A percentile compares a stretch with the other conserved stretches of the same genome.
These are phyloP conservation scores for Burhinus oedicnemus DNA, from an alignment of 2,113 vertebrate genomes.

Conservation along the genomic window DNA sequence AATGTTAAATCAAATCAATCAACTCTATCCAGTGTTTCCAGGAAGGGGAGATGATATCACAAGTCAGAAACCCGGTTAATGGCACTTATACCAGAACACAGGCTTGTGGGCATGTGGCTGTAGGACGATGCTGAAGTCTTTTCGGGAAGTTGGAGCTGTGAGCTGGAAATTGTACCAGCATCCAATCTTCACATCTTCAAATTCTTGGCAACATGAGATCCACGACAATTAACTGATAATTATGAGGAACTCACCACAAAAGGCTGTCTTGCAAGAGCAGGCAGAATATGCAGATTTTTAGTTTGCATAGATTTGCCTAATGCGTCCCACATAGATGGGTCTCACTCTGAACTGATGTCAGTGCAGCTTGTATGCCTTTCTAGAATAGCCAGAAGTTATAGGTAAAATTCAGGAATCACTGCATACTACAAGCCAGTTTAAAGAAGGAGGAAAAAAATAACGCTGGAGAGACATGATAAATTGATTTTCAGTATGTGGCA, in stretches of 20 bases:
- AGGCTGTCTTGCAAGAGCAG: constrained; percentile 8
- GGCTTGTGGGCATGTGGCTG: neutral
- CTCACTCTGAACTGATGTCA: neutral
- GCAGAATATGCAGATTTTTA: constrained; percentile 32
- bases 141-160: neutral
- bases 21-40: neutral
- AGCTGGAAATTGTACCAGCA: constrained; percentile 5
- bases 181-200: constrained; percentile 4
- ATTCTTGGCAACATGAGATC: constrained; percentile 3
- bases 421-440: neutral
- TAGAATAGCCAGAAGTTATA: neutral
- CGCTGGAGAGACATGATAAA: neutral
- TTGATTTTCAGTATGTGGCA: neutral
- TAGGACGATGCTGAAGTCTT: neutral
- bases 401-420: neutral
- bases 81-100: neutral
- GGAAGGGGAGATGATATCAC: neutral
- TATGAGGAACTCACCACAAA: constrained; percentile 36
- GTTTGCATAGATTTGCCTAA: constrained; percentile 1
- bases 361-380: neutral
- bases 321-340: neutral
- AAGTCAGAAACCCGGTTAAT: neutral
- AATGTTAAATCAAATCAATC: neutral
- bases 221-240: constrained; percentile 22
- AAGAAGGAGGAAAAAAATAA: neutral